Evolutionary conservation across 2,888 invertebrate genomes (phyloP), one percentile per base, ranked within the genome.

Genomic region (Ophion costatus): DNA sequence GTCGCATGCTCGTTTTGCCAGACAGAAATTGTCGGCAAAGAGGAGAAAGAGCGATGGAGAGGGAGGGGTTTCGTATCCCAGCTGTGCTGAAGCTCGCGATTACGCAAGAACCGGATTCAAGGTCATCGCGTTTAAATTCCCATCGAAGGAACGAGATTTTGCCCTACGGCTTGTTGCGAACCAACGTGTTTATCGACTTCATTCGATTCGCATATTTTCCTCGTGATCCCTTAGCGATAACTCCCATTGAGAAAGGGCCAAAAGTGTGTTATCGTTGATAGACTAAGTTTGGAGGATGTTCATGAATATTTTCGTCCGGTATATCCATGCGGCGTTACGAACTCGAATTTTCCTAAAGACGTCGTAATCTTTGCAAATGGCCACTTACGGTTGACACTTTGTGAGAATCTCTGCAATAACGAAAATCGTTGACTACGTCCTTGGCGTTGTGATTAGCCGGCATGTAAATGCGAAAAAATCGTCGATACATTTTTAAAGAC

Each of bases 41-140:
- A 22, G 29, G 3, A n/a, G 38, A 29, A 7, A 42, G 14, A 63
- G 45, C 24, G 63, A 45, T 11, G 29, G 57, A 11, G 22, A 61
- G 10, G 24, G 45, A 11, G 45, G 45, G 45, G 45, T 14, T 1
- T 45, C 29, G 38, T 38, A 42, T 7, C 22, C 24, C 24, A 74
- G 63, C 61, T 24, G 29, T 22, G 45, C n/a, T 24, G n/a, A 38
- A 38, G 20, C 29, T 33, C 38, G 20, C 73, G 17, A 33, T 73
- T 59, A n/a, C 42, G 33, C 42, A 42, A 59, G 14, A 4, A 17
- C 29, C 33, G 11, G 42, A 71, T 42, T 59, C 61, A 74, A 74
- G 61, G 63, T 63, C 63, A 45, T 45, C 24, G 9, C 45, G 24
- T 2, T 7, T n/a, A 38, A 71, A 71, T 38, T 59, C 71, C 71